Conservation (phyloP, 2,797 vertebrate genomes). For the Danio choprae region DNA sequence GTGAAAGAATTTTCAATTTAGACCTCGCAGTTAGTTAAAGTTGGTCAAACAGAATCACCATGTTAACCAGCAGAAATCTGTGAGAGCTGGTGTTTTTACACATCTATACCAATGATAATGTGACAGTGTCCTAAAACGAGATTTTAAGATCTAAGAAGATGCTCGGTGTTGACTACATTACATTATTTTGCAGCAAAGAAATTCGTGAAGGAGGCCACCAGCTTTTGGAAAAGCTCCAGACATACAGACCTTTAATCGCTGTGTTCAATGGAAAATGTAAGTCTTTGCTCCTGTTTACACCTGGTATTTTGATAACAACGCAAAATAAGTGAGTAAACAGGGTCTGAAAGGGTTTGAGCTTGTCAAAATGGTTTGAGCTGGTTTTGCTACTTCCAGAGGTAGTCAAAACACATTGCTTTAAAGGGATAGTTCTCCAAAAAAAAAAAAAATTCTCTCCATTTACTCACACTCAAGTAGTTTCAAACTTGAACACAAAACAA, state of each 20-base stretch:
- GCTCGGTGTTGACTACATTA: not conserved
- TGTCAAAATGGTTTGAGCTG: too few species aligned
- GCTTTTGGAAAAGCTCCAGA: conserved; percentile 94
- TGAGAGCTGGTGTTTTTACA: not conserved
- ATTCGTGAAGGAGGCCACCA: conserved; percentile 97
- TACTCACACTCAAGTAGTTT: too few species aligned
- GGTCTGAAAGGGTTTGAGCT: too few species aligned
- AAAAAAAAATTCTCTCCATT: too few species aligned
- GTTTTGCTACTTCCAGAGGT: too few species aligned
- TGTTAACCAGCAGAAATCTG: not conserved
- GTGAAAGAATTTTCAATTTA: not conserved
- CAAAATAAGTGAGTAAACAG: too few species aligned
- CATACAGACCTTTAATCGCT: conserved; percentile 93
- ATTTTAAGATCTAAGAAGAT: not conserved
- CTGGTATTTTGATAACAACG: not conserved
- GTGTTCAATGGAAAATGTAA: conserved; percentile 94
- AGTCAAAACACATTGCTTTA: too few species aligned
- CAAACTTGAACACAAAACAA: too few species aligned
- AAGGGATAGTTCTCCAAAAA: too few species aligned
- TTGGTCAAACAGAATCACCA: not conserved
- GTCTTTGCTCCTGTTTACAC: not conserved
- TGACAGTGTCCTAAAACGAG: not conserved
- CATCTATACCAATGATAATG: too few species aligned
- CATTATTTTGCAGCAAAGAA: conserved; percentile 87
- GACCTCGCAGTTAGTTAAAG: too few species aligned